Conservation (phyloP, 2,888 invertebrate species). For the Oxycera nigricornis region DNA sequence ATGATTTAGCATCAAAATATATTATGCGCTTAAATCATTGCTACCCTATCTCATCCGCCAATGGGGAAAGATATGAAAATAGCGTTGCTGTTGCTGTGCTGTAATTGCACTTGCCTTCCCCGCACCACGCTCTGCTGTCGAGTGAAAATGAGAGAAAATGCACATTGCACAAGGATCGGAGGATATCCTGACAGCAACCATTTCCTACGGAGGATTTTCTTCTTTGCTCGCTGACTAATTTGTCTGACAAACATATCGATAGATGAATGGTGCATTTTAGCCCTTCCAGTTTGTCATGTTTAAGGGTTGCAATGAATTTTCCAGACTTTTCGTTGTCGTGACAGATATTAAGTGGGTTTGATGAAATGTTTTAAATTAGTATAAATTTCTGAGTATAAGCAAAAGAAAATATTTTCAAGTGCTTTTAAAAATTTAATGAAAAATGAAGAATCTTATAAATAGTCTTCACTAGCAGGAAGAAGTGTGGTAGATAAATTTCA, state of each 20-base stretch:
- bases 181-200: constrained; percentile 11
- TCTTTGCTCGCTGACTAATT: constrained; percentile 27
- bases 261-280: not conserved
- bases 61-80: constrained; percentile 16
- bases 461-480: too few species aligned
- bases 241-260: constrained; percentile 30
- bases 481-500: too few species aligned
- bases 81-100: not conserved
- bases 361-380: too few species aligned
- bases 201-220: constrained; percentile 12
- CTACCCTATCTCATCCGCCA: constrained; percentile 21
- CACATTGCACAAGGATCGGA: not conserved
- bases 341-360: too few species aligned
- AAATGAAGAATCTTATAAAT: too few species aligned
- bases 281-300: too few species aligned
- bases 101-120: constrained; percentile 18
- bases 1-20: constrained; percentile 44
- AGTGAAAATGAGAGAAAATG: constrained; percentile 7
- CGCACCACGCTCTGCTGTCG: not conserved
- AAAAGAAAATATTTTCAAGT: too few species aligned
- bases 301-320: not conserved
- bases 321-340: too few species aligned
- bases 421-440: too few species aligned
- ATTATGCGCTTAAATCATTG: constrained; percentile 44
- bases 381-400: too few species aligned